Percentiles rank a stretch among this genome's conserved stretches.
Evolutionary conservation across 2,113 vertebrate genomes (phyloP).

Genomic region (Tenrec ecaudatus): DNA sequence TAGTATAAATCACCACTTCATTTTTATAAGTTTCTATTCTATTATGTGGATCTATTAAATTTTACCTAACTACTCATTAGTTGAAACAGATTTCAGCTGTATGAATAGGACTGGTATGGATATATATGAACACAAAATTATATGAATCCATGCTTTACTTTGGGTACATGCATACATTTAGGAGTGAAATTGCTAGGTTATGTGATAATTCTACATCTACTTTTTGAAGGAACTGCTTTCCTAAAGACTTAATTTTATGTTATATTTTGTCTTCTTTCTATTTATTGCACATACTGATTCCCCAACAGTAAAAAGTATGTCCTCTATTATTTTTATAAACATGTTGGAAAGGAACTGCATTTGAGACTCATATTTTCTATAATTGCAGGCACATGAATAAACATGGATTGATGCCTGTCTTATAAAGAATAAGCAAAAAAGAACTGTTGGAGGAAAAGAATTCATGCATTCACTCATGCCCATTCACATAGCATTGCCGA

Average conservation of each 20-base stretch:
- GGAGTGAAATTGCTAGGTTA: neutral
- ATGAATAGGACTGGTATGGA: neutral
- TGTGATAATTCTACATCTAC: neutral
- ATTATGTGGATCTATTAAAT: neutral
- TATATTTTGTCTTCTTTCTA: neutral
- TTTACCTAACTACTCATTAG: neutral
- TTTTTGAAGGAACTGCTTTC: neutral
- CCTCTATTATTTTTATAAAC: neutral
- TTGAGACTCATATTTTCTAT: neutral
- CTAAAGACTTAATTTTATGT: neutral
- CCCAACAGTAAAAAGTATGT: slow-evolving; percentile 18
- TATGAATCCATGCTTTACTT: neutral
- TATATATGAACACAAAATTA: neutral
- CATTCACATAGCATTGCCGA: neutral
- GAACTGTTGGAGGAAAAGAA: neutral
- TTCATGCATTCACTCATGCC: neutral
- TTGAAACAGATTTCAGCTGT: neutral
- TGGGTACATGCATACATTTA: neutral
- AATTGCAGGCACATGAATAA: neutral
- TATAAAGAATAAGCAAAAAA: neutral
- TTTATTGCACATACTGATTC: neutral
- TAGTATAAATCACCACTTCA: neutral
- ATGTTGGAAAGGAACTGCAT: neutral
- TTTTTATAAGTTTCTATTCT: neutral
- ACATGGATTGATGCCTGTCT: neutral